Percentiles rank a stretch among this genome's conserved stretches.
Conservation (phyloP, 2,113 vertebrate species). For the Etheostoma spectabile region DNA sequence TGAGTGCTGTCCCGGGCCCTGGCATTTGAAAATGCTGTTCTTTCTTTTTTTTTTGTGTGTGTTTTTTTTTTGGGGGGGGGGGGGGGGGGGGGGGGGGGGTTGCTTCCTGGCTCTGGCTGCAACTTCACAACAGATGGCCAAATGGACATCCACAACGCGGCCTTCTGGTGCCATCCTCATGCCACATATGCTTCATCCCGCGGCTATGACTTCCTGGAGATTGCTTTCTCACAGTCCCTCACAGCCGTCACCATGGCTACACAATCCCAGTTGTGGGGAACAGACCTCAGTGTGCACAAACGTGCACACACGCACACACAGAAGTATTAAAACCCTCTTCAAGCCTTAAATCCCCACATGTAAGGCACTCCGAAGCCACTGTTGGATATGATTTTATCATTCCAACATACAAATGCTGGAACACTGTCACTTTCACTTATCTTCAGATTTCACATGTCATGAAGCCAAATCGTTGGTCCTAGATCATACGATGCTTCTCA, state of each 20-base stretch:
- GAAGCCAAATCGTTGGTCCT: constrained; percentile 24
- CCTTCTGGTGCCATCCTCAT: constrained; percentile 82
- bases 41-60: too few relatives aligned
- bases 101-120: constrained; percentile 70
- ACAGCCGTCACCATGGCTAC: constrained; percentile 74
- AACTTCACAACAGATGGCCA: constrained; percentile 79
- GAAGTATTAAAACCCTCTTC: constrained; percentile 16
- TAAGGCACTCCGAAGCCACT: constrained; percentile 29
- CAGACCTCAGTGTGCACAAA: constrained; percentile 12
- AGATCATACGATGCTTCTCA: constrained; percentile 46
- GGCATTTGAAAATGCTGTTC: constrained; percentile 70
- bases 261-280: constrained; percentile 50
- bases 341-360: constrained; percentile 38
- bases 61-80: too few relatives aligned
- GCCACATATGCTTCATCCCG: constrained; percentile 83
- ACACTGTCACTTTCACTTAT: constrained; percentile 10
- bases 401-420: constrained; percentile 26
- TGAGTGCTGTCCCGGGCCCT: constrained; percentile 50
- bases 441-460: constrained; percentile 49
- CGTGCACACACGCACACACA: neutral
- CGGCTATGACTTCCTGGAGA: constrained; percentile 81
- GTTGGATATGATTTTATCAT: constrained; percentile 45
- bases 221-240: constrained; percentile 75
- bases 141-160: constrained; percentile 78
- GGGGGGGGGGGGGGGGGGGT: constrained; percentile 1